phyloP scores from a whole-genome alignment of 1,140 invertebrate genomes.

The Cydia pomonella region DNA sequence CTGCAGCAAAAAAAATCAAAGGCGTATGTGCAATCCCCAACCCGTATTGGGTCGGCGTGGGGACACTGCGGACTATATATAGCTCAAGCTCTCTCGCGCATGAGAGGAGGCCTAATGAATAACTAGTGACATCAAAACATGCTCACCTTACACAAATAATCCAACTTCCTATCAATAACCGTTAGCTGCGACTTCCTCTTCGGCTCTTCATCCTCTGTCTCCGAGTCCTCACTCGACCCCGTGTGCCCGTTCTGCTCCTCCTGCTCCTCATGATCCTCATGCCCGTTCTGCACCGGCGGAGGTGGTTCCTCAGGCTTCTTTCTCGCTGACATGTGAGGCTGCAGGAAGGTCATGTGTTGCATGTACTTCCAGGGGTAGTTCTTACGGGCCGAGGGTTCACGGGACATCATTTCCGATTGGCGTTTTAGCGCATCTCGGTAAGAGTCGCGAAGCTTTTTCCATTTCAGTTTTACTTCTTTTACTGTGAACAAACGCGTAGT shows the following conservation, averaged over 20 bases:
- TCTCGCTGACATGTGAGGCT: slow-evolving; percentile 72
- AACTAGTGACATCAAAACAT: neutral
- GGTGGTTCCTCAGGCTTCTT: slow-evolving; percentile 59
- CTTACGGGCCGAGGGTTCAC: slow-evolving; percentile 60
- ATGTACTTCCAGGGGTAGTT: slow-evolving; percentile 73
- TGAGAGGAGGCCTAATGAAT: too few species aligned
- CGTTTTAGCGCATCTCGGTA: slow-evolving; percentile 75
- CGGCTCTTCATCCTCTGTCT: slow-evolving; percentile 51
- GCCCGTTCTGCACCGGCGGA: slow-evolving; percentile 37
- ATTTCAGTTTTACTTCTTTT: slow-evolving; percentile 76
- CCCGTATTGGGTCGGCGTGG: too few species aligned
- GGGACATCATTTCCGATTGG: slow-evolving; percentile 66
- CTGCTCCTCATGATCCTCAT: slow-evolving; percentile 24
- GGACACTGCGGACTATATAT: too few species aligned
- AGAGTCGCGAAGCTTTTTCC: slow-evolving; percentile 76
- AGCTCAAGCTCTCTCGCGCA: too few species aligned
- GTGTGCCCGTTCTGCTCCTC: slow-evolving; percentile 39
- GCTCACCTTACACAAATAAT: slow-evolving; percentile 55
- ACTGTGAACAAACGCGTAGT: slow-evolving; percentile 46
- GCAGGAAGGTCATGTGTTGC: slow-evolving; percentile 71
- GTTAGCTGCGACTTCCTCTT: slow-evolving; percentile 52
- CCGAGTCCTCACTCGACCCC: slow-evolving; percentile 51
- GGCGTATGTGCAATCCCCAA: too few species aligned
- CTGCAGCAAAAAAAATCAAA: too few species aligned
- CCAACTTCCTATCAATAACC: slow-evolving; percentile 60